phyloP scores from a whole-genome alignment of 2,113 vertebrate species.

The Thryonomys swinderianus region DNA sequence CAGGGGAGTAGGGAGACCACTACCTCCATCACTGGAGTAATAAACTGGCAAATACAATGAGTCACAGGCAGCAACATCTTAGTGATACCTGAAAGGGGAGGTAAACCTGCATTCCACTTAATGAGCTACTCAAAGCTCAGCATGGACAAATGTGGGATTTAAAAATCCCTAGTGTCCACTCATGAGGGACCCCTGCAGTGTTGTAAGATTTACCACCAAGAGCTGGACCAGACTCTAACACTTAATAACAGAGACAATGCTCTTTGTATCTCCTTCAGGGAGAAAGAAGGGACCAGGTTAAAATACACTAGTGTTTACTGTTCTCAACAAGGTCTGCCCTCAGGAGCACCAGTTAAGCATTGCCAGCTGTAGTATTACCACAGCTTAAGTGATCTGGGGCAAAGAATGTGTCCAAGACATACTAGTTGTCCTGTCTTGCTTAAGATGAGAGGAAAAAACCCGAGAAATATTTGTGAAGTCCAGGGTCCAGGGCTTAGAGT shows the following conservation, averaged over 20 bases:
- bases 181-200: too few species aligned
- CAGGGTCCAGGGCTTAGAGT: not conserved
- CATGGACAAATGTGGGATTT: not conserved
- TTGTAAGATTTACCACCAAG: not conserved
- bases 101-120: not conserved
- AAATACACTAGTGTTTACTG: not conserved
- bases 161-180: not conserved
- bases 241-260: not conserved
- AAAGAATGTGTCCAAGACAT: not conserved
- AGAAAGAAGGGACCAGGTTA: not conserved
- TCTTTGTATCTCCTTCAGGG: not conserved
- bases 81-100: not conserved
- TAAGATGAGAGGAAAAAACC: not conserved
- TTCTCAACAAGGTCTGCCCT: not conserved
- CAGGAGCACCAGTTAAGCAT: not conserved
- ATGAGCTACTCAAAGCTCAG: not conserved
- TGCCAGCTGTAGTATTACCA: not conserved
- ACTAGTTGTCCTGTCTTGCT: not conserved
- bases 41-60: not conserved
- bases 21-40: not conserved
- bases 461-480: fast-evolving
- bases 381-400: not conserved
- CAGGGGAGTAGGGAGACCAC: not conserved
- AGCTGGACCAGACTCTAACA: not conserved
- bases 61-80: not conserved